Conservation (phyloP, 2,888 invertebrate species). For the Apantesis nais region DNA sequence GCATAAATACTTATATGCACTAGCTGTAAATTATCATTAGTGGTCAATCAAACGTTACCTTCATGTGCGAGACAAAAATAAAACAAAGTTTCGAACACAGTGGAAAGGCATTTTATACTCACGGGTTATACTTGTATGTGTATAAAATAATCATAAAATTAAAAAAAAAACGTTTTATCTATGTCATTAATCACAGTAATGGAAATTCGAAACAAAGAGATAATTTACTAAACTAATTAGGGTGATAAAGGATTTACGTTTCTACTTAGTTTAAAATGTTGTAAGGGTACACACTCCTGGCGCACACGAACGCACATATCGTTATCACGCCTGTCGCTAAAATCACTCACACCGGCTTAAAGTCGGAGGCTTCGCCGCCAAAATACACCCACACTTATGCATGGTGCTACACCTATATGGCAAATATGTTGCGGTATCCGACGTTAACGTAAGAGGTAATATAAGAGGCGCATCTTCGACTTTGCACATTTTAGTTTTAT, state of each 20-base stretch:
- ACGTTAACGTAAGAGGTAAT: slow-evolving; percentile 83
- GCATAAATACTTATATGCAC: neutral
- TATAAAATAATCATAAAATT: slow-evolving; percentile 1
- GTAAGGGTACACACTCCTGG: slow-evolving; percentile 56
- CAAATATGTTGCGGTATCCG: slow-evolving; percentile 83
- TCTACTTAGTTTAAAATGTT: slow-evolving; percentile 55
- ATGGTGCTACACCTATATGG: slow-evolving; percentile 67
- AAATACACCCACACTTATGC: slow-evolving; percentile 72
- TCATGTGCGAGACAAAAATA: neutral
- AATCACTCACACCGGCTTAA: slow-evolving; percentile 52
- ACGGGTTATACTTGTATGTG: slow-evolving; percentile 2
- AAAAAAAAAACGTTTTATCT: slow-evolving; percentile 29
- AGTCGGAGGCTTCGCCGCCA: slow-evolving; percentile 64
- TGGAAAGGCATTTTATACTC: neutral
- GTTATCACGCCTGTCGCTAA: slow-evolving; percentile 58
- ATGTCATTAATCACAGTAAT: slow-evolving; percentile 32
- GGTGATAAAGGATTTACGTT: slow-evolving; percentile 47
- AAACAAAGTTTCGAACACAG: neutral
- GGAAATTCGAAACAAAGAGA: slow-evolving; percentile 36
- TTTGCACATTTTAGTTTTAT: slow-evolving; percentile 84
- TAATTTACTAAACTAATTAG: slow-evolving; percentile 46
- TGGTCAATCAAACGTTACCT: neutral
- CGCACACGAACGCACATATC: slow-evolving; percentile 47
- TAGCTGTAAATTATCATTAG: neutral
- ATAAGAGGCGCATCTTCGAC: slow-evolving; percentile 84